Conservation (phyloP, 2,113 vertebrate genomes). For the Alouatta palliata region DNA sequence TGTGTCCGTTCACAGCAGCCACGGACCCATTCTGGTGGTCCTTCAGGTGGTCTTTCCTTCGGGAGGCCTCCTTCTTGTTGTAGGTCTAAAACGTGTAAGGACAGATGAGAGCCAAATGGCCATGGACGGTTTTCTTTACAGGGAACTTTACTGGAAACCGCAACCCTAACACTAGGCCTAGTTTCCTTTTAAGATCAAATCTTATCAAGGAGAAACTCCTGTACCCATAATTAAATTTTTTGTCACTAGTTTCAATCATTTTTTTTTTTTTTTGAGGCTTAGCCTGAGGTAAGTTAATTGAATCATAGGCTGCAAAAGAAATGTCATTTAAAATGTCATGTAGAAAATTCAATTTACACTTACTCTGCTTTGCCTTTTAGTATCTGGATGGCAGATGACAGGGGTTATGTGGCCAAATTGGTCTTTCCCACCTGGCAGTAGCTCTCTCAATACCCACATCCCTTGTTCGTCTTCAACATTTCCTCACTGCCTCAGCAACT, state of each 20-base stretch:
- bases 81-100: conserved; percentile 89
- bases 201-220: background rate
- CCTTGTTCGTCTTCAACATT: background rate
- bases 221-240: background rate
- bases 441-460: background rate
- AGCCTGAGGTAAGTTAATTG: background rate
- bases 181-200: background rate
- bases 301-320: background rate
- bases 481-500: background rate
- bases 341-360: background rate
- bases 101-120: background rate
- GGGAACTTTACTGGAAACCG: background rate
- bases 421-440: background rate
- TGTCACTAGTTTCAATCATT: background rate
- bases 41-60: conserved; percentile 89
- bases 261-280: background rate
- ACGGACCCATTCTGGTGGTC: conserved; percentile 89
- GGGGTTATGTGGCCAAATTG: no score
- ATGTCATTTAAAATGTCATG: background rate
- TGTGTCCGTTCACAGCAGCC: conserved; percentile 88
- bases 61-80: conserved; percentile 88
- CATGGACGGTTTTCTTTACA: background rate
- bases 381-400: background rate
- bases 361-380: background rate
- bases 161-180: background rate